Evolutionary conservation across 2,888 invertebrate genomes (phyloP).

Genomic region (Sinotaia quadrata): DNA sequence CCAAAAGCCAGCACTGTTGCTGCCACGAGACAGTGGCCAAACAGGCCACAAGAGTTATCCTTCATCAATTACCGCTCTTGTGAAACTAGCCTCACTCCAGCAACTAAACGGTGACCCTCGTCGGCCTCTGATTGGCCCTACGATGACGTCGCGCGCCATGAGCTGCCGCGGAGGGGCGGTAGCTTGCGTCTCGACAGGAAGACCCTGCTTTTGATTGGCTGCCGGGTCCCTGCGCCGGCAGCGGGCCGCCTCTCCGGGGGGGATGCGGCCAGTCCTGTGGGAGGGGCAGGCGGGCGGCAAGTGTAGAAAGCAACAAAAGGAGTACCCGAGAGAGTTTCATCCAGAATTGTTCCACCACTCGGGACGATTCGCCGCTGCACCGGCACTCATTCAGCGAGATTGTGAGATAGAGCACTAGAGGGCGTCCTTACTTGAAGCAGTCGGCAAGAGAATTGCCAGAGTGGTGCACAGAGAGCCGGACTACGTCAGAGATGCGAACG

Average conservation of each 20-base stretch:
- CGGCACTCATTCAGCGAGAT: constrained; percentile 32
- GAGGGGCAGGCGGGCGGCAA: constrained; percentile 42
- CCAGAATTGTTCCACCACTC: constrained; percentile 46
- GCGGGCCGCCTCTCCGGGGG: constrained; percentile 37
- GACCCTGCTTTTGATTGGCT: constrained; percentile 39
- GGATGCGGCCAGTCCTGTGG: constrained; percentile 41
- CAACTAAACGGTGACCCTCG: constrained; percentile 45
- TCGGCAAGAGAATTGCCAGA: neutral
- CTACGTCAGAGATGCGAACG: constrained; percentile 11
- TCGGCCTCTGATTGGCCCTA: constrained; percentile 47
- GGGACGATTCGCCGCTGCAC: constrained; percentile 26
- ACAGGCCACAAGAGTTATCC: constrained; percentile 29
- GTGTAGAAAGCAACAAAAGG: constrained; percentile 68
- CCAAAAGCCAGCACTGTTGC: neutral
- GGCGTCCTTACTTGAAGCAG: neutral
- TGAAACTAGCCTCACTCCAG: constrained; percentile 40
- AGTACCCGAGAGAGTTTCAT: constrained; percentile 62
- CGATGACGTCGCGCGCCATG: constrained; percentile 32
- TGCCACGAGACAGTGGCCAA: constrained; percentile 2
- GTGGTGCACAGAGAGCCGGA: neutral
- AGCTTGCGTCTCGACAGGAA: constrained; percentile 28
- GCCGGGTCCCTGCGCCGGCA: constrained; percentile 35
- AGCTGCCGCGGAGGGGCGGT: constrained; percentile 37
- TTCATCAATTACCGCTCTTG: constrained; percentile 39
- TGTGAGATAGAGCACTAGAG: constrained; percentile 34